Evolutionary conservation across 2,797 vertebrate species (phyloP).

Genomic region (Arvicola amphibius): DNA sequence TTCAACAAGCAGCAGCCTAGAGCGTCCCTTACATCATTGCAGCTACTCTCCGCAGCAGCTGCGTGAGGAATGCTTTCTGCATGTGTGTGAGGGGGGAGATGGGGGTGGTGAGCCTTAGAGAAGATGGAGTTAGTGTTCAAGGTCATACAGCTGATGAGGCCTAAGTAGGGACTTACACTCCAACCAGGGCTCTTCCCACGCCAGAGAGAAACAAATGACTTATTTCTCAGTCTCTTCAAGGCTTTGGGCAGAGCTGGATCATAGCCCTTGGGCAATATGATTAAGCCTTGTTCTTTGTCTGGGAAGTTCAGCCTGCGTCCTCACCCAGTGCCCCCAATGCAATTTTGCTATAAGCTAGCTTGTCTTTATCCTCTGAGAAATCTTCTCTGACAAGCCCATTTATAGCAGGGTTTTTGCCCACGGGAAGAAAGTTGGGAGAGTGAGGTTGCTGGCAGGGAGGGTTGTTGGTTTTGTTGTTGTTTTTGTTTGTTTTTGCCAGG

Average conservation of each 20-base stretch:
- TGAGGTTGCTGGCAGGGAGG: neutral
- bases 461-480: neutral
- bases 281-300: constrained; percentile 77
- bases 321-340: constrained; percentile 27
- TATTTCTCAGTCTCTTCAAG: constrained; percentile 71
- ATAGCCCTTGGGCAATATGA: constrained; percentile 58
- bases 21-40: neutral
- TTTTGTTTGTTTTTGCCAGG: neutral
- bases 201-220: constrained; percentile 66
- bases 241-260: constrained; percentile 67
- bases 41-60: neutral
- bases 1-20: neutral
- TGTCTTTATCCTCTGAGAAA: constrained; percentile 58
- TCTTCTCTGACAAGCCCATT: constrained; percentile 28
- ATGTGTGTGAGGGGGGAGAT: neutral
- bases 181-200: constrained; percentile 36
- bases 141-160: constrained; percentile 53
- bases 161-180: constrained; percentile 32
- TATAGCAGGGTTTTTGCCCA: neutral
- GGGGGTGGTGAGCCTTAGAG: constrained; percentile 31
- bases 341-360: constrained; percentile 45
- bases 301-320: constrained; percentile 53
- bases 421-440: neutral
- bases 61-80: neutral
- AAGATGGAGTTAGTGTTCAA: constrained; percentile 43